These are phyloP conservation scores for Microcebus lehilahytsara DNA, from an alignment of 2,113 vertebrate species.

Conservation along the genomic window DNA sequence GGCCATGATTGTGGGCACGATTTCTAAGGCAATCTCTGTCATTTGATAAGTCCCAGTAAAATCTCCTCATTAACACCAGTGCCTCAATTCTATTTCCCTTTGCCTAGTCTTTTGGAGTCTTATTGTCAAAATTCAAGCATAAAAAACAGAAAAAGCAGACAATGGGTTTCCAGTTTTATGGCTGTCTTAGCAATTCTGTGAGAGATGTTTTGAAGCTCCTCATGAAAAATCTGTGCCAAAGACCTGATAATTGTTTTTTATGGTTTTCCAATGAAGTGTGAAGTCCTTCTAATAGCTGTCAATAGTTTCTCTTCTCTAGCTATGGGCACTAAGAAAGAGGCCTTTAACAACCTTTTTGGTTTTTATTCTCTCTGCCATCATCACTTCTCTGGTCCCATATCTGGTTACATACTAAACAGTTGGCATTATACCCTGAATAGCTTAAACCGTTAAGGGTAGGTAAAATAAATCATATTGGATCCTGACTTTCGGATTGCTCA, in stretches of 20 bases:
- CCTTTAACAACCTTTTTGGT: not conserved
- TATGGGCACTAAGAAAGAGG: constrained; percentile 24
- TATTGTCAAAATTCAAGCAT: constrained; percentile 41
- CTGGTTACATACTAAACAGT: constrained; percentile 14
- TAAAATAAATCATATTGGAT: constrained; percentile 16
- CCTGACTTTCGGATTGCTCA: not conserved
- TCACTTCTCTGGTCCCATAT: constrained; percentile 20
- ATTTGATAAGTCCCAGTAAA: constrained; percentile 48
- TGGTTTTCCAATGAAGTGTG: constrained; percentile 69
- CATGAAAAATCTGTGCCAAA: constrained; percentile 59
- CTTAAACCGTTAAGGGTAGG: not conserved
- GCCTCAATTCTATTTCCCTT: not conserved
- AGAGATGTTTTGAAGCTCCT: constrained; percentile 60
- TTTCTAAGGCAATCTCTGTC: not conserved
- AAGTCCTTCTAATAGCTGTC: constrained; percentile 64
- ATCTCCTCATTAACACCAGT: constrained; percentile 6
- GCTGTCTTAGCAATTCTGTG: constrained; percentile 64
- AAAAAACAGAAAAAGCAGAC: constrained; percentile 17
- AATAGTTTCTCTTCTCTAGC: constrained; percentile 50
- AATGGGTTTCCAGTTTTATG: constrained; percentile 59
- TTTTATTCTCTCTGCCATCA: not conserved
- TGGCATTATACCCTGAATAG: not conserved
- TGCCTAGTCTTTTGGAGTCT: constrained; percentile 15
- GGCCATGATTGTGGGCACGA: not conserved
- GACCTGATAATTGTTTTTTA: constrained; percentile 70